Conservation (phyloP, 2,888 invertebrate genomes). For the Acanthococcus lagerstroemiae region DNA sequence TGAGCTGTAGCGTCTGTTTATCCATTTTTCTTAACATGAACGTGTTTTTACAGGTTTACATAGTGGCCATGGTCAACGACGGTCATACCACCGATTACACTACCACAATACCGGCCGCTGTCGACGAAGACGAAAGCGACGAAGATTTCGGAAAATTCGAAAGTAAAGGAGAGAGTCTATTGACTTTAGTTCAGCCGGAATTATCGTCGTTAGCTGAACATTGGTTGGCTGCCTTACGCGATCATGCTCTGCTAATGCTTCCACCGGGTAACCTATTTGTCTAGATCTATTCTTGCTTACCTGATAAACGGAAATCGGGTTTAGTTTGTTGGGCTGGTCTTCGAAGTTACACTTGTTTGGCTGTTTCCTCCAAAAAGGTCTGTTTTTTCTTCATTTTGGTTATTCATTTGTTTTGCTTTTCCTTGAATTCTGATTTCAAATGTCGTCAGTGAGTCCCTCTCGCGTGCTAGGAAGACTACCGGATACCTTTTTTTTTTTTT, state of each 20-base stretch:
- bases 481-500: too few relatives aligned
- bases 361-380: too few relatives aligned
- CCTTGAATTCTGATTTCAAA: too few relatives aligned
- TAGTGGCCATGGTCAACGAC: slow-evolving; percentile 81
- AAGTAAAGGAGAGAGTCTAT: slow-evolving; percentile 67
- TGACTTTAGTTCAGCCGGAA: slow-evolving; percentile 89
- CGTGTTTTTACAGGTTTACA: slow-evolving; percentile 58
- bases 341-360: too few relatives aligned
- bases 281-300: too few relatives aligned
- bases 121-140: slow-evolving; percentile 42
- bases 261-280: slow-evolving; percentile 70
- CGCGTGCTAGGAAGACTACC: too few relatives aligned
- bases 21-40: not conserved
- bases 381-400: too few relatives aligned
- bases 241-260: slow-evolving; percentile 85
- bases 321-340: not conserved
- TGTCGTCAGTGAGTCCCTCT: too few relatives aligned
- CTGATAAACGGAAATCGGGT: not conserved
- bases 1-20: too few relatives aligned
- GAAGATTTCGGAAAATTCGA: slow-evolving; percentile 66
- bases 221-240: slow-evolving; percentile 90
- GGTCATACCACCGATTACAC: slow-evolving; percentile 50
- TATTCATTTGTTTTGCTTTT: too few relatives aligned
- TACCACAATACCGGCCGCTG: slow-evolving; percentile 36
- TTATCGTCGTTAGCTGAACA: slow-evolving; percentile 80